Base-by-base conservation (phyloP, 2,113 vertebrate genomes). In the Rana temporaria region DNA sequence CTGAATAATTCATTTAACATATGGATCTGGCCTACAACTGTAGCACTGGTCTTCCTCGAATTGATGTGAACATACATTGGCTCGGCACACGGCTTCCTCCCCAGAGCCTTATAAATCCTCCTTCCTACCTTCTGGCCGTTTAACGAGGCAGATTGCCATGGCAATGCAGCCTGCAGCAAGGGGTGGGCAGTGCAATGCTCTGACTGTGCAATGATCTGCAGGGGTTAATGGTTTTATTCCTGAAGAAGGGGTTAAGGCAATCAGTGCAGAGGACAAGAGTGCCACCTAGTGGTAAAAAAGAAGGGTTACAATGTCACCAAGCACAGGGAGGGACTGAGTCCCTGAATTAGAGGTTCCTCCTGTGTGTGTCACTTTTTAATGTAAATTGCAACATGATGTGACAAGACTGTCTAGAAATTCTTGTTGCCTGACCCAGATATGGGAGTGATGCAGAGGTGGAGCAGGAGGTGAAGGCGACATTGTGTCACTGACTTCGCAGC, bases 371-470 rank as follows among this genome's bases (percentile, higher is more conserved):
- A 24, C 30, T 55, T 42, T 78, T 16, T 42, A 56, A 68, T 71
- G 38, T 60, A 57, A 72, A 56, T 18, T 22, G 20, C 24, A 57
- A 73, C 24, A 32, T 38, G 55, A 59, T 59, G 77, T 57, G 77
- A 80, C 78, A 52, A 11, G 66, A 67, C 42, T 16, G 57, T 60
- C 67, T 63, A 71, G 78, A 52, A 53, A 12, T 30, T 62, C 78
- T 67, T 71, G 78, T 62, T 80, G 22, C 42, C 34, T 62, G 78
- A 71, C 78, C 78, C 57, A 71, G 38, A 52, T 71, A 9, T 70
- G 66, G 32, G 19, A 56, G 26, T 30, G 26, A 30, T 48, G 12
- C 34, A 53, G 22, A 59, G 64, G 38, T 80, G 71, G 71, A 74
- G 16, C 66, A 62, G 78, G 65, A 20, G 17, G 30, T 22, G 55